Evolutionary conservation across 2,888 invertebrate species (phyloP).

Genomic region (Metopia argyrocephala): DNA sequence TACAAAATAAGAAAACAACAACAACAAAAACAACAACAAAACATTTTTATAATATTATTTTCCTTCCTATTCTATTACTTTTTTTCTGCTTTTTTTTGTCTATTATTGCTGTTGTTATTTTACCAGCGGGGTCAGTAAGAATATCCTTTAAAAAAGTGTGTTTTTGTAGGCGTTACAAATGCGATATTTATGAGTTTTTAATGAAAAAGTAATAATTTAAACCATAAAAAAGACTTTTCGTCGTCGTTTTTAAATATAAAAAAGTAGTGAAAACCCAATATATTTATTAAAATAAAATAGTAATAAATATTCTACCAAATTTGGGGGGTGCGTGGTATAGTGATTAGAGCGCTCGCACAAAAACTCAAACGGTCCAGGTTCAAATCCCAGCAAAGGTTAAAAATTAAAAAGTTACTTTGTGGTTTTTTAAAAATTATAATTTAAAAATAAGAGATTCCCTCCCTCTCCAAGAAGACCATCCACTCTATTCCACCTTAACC

Average conservation of each 20-base stretch:
- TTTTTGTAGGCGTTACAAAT: conserved; percentile 53
- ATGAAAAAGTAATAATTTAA: conserved; percentile 45
- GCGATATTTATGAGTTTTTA: conserved; percentile 62
- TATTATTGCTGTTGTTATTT: not conserved
- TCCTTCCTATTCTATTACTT: not conserved
- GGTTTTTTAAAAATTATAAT: too few relatives aligned
- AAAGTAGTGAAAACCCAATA: not conserved
- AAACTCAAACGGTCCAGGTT: too few relatives aligned
- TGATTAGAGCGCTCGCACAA: too few relatives aligned
- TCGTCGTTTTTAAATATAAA: not conserved
- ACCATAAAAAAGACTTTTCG: conserved; percentile 13
- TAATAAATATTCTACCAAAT: too few relatives aligned
- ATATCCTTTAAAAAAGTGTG: conserved; percentile 6
- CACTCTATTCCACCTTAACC: too few relatives aligned
- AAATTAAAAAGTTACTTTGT: too few relatives aligned
- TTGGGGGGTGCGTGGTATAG: too few relatives aligned
- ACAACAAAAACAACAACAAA: too few relatives aligned
- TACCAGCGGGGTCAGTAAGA: not conserved
- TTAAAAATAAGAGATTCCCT: too few relatives aligned
- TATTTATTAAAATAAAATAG: too few relatives aligned
- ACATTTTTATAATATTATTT: conserved; percentile 62
- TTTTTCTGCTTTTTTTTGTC: not conserved
- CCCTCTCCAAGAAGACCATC: too few relatives aligned
- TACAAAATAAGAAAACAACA: conserved; percentile 35
- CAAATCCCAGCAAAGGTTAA: too few relatives aligned